These are phyloP conservation scores for Melanostigma gelatinosum DNA, from an alignment of 2,113 vertebrate species.

Conservation along the genomic window DNA sequence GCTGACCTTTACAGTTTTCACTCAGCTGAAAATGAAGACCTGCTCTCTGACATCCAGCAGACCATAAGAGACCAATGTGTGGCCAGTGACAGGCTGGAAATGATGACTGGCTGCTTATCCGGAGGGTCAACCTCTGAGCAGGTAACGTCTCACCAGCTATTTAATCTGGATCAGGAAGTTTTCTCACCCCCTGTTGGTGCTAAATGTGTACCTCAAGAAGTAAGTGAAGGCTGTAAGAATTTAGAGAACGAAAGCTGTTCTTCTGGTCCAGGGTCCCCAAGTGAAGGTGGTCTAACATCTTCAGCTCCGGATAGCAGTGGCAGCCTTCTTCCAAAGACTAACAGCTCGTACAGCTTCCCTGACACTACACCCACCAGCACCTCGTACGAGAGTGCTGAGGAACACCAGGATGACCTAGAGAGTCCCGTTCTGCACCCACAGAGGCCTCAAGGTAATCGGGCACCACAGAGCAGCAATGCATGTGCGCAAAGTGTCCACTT, in stretches of 20 bases:
- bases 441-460: conserved; percentile 9
- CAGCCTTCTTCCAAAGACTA: conserved; percentile 72
- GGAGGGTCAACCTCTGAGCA: conserved; percentile 43
- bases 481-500: conserved; percentile 49
- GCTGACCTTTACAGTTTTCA: conserved; percentile 96
- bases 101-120: conserved; percentile 65
- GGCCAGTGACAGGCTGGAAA: conserved; percentile 59
- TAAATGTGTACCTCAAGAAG: conserved; percentile 25
- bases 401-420: conserved; percentile 72
- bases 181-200: neutral
- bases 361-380: conserved; percentile 75
- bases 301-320: conserved; percentile 68
- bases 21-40: conserved; percentile 93
- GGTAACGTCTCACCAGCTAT: neutral
- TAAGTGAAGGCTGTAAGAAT: neutral
- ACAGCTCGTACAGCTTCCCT: conserved; percentile 77
- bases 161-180: conserved; percentile 17
- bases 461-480: conserved; percentile 22
- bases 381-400: conserved; percentile 80
- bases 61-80: conserved; percentile 87
- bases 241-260: conserved; percentile 43
- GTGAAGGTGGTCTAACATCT: conserved; percentile 70
- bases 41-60: conserved; percentile 94
- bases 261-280: conserved; percentile 62
- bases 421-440: conserved; percentile 34